Conservation (phyloP, 2,113 vertebrate genomes). For the Piliocolobus tephrosceles region DNA sequence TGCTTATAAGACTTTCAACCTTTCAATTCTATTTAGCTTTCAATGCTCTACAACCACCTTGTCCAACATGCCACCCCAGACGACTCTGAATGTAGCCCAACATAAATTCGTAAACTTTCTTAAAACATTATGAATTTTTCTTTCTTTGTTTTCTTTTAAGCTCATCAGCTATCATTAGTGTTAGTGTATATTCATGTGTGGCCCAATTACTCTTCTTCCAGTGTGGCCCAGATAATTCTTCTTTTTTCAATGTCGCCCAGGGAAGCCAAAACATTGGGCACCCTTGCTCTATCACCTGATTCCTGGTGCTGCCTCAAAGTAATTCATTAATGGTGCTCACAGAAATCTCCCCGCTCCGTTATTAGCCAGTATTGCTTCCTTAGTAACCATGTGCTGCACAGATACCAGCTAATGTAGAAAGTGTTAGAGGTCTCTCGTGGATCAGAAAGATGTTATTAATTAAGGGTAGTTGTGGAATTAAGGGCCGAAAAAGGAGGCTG, state of each 20-base stretch:
- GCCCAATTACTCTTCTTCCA: too few relatives aligned
- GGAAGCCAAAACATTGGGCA: too few relatives aligned
- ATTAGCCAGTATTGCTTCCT: background rate
- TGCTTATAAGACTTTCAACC: background rate
- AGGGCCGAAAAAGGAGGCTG: background rate
- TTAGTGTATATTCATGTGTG: too few relatives aligned
- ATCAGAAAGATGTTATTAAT: background rate
- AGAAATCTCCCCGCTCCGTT: background rate
- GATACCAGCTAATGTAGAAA: background rate
- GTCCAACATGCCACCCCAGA: too few relatives aligned
- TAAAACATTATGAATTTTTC: too few relatives aligned
- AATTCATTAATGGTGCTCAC: background rate
- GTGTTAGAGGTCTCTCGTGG: background rate
- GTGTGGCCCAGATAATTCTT: too few relatives aligned
- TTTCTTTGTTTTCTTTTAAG: too few relatives aligned
- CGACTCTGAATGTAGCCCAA: too few relatives aligned
- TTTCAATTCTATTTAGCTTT: background rate
- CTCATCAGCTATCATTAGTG: too few relatives aligned
- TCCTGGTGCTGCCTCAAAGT: background rate
- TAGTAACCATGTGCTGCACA: background rate
- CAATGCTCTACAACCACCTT: background rate
- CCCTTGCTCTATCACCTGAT: background rate
- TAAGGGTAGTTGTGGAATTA: background rate
- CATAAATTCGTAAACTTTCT: too few relatives aligned
- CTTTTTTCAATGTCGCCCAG: too few relatives aligned